phyloP scores from a whole-genome alignment of 2,888 invertebrate species.

The Acronicta aceris region DNA sequence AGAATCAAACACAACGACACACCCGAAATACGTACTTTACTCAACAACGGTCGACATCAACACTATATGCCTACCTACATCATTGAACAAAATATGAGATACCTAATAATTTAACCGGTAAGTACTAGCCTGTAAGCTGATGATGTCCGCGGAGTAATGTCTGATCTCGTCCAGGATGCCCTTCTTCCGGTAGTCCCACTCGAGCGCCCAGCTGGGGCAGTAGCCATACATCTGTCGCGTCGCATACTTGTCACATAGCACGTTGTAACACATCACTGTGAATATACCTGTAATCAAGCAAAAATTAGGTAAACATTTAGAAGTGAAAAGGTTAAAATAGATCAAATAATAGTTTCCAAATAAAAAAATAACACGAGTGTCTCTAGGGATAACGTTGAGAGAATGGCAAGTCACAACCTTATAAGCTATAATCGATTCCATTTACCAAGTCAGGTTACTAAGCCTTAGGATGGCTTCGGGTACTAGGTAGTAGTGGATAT shows the following conservation, averaged over 20 bases:
- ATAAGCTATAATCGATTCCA: neutral
- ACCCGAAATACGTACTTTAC: no score
- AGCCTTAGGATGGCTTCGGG: no score
- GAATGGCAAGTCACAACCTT: no score
- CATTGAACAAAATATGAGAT: no score
- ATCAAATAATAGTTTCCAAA: no score
- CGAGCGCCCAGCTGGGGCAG: conserved; percentile 99
- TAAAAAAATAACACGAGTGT: no score
- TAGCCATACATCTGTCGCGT: conserved; percentile 99
- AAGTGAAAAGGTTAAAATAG: neutral
- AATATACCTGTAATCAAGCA: conserved; percentile 93
- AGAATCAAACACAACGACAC: no score
- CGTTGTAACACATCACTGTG: conserved; percentile 99
- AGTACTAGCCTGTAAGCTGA: conserved; percentile 91
- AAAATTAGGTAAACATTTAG: conserved; percentile 26
- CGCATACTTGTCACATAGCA: conserved; percentile 99
- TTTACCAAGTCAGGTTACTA: neutral
- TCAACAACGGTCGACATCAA: no score
- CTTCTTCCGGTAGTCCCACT: conserved; percentile 99
- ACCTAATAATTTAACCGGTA: no score
- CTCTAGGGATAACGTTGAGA: no score
- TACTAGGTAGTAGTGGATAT: no score
- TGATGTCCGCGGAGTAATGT: conserved; percentile 98
- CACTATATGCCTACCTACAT: no score
- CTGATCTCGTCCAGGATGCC: conserved; percentile 98